These are phyloP conservation scores for Euspilapteryx auroguttella DNA, from an alignment of 2,888 invertebrate species.

Conservation along the genomic window DNA sequence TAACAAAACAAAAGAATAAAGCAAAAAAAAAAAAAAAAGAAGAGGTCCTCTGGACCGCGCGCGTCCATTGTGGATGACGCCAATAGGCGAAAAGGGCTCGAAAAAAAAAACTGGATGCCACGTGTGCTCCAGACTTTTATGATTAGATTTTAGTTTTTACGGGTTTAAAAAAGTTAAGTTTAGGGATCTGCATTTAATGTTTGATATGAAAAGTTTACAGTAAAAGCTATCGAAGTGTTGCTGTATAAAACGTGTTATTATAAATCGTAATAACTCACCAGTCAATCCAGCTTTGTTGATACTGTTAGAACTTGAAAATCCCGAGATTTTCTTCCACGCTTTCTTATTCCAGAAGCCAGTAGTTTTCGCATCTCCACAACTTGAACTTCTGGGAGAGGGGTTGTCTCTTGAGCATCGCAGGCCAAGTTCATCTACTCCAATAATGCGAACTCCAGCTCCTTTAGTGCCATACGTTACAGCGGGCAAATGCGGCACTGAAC, in stretches of 20 bases:
- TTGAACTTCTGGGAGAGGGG: slow-evolving; percentile 45
- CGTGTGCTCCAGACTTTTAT: slow-evolving; percentile 36
- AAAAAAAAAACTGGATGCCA: slow-evolving; percentile 31
- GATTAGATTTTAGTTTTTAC: no score
- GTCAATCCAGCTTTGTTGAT: slow-evolving; percentile 67
- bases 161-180: no score
- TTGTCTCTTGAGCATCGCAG: slow-evolving; percentile 38
- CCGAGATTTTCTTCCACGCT: slow-evolving; percentile 77
- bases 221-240: not conserved
- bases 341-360: slow-evolving; percentile 74
- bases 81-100: slow-evolving; percentile 45
- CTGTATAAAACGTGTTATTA: not conserved
- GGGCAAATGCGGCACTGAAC: slow-evolving; percentile 51
- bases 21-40: slow-evolving; percentile 36
- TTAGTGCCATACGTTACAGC: slow-evolving; percentile 55
- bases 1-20: slow-evolving; percentile 51
- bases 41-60: slow-evolving; percentile 38
- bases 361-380: slow-evolving; percentile 48
- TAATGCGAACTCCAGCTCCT: slow-evolving; percentile 46
- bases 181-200: no score
- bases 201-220: not conserved
- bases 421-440: slow-evolving; percentile 42
- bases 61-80: slow-evolving; percentile 56
- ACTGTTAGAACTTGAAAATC: slow-evolving; percentile 71
- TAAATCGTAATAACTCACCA: slow-evolving; percentile 64